These are phyloP conservation scores for Oophaga sylvatica DNA, from an alignment of 2,797 vertebrate species.

Conservation along the genomic window DNA sequence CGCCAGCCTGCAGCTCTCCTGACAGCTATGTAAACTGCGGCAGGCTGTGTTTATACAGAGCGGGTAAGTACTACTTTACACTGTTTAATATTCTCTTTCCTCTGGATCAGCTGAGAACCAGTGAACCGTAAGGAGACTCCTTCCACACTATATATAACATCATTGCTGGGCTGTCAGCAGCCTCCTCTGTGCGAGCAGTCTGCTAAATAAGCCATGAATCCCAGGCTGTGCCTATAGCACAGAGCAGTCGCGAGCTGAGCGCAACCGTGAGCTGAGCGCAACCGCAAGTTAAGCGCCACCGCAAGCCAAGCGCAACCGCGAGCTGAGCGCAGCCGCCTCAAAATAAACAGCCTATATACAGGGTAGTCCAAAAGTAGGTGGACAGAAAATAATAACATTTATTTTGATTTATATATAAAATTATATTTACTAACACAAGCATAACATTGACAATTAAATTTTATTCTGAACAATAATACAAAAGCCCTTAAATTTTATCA, in stretches of 20 bases:
- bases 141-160: conserved; percentile 44
- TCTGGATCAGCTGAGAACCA: conserved; percentile 63
- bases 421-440: no score
- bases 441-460: no score
- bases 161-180: conserved; percentile 27
- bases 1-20: conserved; percentile 63
- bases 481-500: no score
- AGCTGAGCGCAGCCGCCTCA: no score
- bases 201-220: conserved; percentile 47
- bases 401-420: no score
- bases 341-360: not conserved
- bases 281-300: no score
- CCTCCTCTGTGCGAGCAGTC: conserved; percentile 37
- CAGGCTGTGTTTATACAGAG: conserved; percentile 69
- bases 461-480: no score
- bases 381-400: no score
- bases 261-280: not conserved
- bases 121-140: conserved; percentile 58
- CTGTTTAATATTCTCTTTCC: conserved; percentile 71
- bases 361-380: no score
- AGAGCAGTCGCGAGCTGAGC: not conserved
- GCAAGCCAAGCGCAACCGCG: no score
- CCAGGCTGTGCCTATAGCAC: not conserved
- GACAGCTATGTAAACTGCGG: conserved; percentile 73
- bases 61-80: conserved; percentile 65